Evolutionary conservation across 1,140 invertebrate species (phyloP), one percentile per base, ranked within the genome.

Genomic region (Drosophila trapezifrons): DNA sequence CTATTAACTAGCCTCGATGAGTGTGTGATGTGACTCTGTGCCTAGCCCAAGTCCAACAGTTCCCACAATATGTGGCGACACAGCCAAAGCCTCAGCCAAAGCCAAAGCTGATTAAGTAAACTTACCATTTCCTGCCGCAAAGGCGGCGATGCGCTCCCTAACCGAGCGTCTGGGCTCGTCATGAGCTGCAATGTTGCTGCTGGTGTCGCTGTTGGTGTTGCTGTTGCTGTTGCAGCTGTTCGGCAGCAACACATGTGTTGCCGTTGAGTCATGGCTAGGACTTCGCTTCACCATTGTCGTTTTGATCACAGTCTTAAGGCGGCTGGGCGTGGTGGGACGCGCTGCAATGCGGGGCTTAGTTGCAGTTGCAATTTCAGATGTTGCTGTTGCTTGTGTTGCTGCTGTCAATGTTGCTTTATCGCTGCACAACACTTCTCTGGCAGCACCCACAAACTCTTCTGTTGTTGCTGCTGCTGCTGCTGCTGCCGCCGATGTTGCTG

Each of bases 281-380:
- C 90, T 91, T 69, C 90, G 85, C 76, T 91, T 91, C 56, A 91
- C 90, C 90, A 91, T 87, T 89, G 90, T 91, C 72, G 90, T 91
- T 91, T 91, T 91, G 84, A 91, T 91, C 90, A 91, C 90, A 91
- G 90, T 91, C 87, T 90, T 91, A 62, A 90, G 80, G 84, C 80
- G 84, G 76, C 83, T 83, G 79, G 90, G 90, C 84, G 90, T 91
- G 81, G 78, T 78, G 59, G 90, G 85, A 84, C 89, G 87, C 57
- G 89, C 74, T 64, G 82, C 83, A 69, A 86, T 76, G 79, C 79
- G 85, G 79, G 82, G 79, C 80, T 91, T 80, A 80, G 65, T 58
- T 57, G 75, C 17, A 59, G 74, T 25, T 71, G 55, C 25, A 63
- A 76, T 35, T 55, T 62, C 35, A 59, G 65, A 12, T 57, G 58